Base-by-base conservation (phyloP, 2,888 invertebrate species). In the Spisula subtruncata region DNA sequence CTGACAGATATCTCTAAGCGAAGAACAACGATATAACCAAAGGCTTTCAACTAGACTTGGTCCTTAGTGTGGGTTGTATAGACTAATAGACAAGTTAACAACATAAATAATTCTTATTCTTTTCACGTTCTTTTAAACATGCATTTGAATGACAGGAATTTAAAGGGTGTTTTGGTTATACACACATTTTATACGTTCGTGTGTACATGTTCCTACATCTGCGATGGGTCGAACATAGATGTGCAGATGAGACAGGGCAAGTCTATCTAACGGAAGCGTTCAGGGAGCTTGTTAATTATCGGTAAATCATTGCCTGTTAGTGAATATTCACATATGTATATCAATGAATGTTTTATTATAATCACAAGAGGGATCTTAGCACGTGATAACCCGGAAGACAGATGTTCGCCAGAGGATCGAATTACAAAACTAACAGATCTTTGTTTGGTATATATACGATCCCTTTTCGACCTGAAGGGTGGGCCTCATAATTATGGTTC, bases 361-460 rank as follows among this genome's bases (percentile, higher is more conserved):
- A 75, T 75, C 75, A 32, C 18, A 18, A 12, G 75, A 75, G n/a
- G 35, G 29, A 35, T 75, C 75, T 35, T 5, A 29, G 75, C 75
- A 75, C 75, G 75, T 75, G 75, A 18, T 32, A 32, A 75, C 75
- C 75, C 75, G 75, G 75, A 75, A 75, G 75, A 35, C 29, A 75
- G 35, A 75, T 6, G n/a, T 75, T 75, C 14, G 29, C 18, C 10
- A 12, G 25, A 75, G 75, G 75, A 32, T 75, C 35, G 75, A 75
- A 75, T 75, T 75, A 66, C 60, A 41, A 12, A 66, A 25, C 25
- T 25, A n/a, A 25, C 10, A n/a, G 8, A 66, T 20, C n/a, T 66
- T 66, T 66, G 1, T 66, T 66, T 66, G 41, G 60, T 66, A 4
- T 25, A 25, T 66, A 4, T 25, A 25, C 60, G n/a, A 66, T 66